Evolutionary conservation across 2,113 vertebrate species (phyloP).

Genomic region (Lophochroa leadbeateri): DNA sequence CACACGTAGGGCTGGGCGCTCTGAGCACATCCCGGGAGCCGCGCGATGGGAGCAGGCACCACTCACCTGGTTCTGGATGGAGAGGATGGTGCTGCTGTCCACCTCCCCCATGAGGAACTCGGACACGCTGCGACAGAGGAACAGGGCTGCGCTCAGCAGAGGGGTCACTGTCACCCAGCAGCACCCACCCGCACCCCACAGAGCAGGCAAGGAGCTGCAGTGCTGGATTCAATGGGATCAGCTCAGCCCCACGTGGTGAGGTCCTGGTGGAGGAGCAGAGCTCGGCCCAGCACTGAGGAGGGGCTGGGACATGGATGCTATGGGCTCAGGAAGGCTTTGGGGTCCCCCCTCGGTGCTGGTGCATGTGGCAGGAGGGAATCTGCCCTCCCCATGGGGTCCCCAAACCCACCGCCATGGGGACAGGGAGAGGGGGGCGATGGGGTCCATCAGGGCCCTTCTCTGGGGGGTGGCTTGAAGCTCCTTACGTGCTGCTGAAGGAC

Average conservation of each 20-base stretch:
- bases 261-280: not conserved
- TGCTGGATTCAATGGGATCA: not conserved
- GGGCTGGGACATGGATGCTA: not conserved
- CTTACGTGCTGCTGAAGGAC: slow-evolving; percentile 98
- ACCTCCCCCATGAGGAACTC: slow-evolving; percentile 97
- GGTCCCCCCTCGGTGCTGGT: not conserved
- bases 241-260: not conserved
- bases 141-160: not conserved
- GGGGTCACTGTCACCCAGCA: not conserved
- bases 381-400: not conserved
- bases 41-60: accelerated
- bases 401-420: not conserved
- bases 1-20: not conserved
- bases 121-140: slow-evolving; percentile 78
- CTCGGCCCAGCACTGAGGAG: not conserved
- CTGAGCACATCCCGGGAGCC: not conserved
- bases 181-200: accelerated
- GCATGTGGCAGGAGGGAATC: not conserved
- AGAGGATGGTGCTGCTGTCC: slow-evolving; percentile 93
- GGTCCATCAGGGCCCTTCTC: not conserved
- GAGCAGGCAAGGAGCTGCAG: accelerated
- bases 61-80: slow-evolving; percentile 90
- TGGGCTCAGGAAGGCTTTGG: not conserved
- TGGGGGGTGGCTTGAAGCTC: accelerated
- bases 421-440: accelerated